Evolutionary conservation across 2,888 invertebrate species (phyloP), one percentile per base, ranked within the genome.

Genomic region (Agrotis exclamationis): DNA sequence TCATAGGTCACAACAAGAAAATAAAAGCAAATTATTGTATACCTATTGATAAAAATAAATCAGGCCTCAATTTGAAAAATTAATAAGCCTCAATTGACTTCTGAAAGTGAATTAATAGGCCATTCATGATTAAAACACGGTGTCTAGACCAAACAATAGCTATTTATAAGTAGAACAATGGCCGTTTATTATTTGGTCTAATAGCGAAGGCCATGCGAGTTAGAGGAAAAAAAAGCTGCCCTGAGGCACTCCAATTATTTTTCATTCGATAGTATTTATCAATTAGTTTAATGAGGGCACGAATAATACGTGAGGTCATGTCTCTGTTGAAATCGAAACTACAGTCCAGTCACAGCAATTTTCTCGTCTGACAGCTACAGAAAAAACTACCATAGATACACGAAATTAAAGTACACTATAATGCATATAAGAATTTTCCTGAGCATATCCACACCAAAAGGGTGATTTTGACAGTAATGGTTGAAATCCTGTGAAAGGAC

Each of bases 271-370:
- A 81, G 68, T 73, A 79, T 80, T 86, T 87, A 87, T 83, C 84
- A 87, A 87, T 90, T 86, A 87, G 79, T 86, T 75, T 86, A 87
- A 88, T 85, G 86, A 84, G 81, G 66, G 72, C 72, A 77, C 63
- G 83, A 82, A 87, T 86, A 87, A 86, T 85, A 76, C 69, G 60
- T 69, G 63, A 80, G 82, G 86, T 83, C 82, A 79, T 66, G 59
- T 76, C 72, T 74, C 50, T 82, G 64, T 82, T 79, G 83, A 73
- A 86, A 86, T 70, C 67, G 51, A 84, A 82, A 77, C 83, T 77
- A 16, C 86, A 84, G 84, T 86, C 82, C 86, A 86, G 83, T 84
- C 82, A 85, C 79, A 80, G 77, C 80, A 80, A 78, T 70, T 78
- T 82, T 82, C 1, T 39, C 11, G 39, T 39, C 2, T 39, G 39